Conservation (phyloP, 2,888 invertebrate genomes). For the Temnothorax rugatulus region DNA sequence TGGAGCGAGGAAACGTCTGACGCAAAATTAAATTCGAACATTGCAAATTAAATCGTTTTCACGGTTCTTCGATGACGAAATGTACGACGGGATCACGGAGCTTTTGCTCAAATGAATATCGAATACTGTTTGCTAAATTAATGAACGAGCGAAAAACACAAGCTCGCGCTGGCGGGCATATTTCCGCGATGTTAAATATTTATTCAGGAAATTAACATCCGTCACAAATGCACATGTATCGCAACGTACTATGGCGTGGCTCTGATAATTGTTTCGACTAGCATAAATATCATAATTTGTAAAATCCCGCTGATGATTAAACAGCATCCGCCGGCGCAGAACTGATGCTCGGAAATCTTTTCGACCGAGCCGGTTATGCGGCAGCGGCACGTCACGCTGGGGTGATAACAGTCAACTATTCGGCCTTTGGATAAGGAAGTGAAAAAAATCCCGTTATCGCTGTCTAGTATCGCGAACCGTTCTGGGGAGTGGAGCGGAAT, state of each 20-base stretch:
- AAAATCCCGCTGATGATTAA: constrained; percentile 41
- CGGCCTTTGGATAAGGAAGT: constrained; percentile 79
- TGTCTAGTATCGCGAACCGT: constrained; percentile 71
- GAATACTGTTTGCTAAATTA: constrained; percentile 60
- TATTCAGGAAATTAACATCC: constrained; percentile 64
- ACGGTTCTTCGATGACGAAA: constrained; percentile 10
- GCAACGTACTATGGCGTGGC: constrained; percentile 38
- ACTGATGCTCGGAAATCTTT: constrained; percentile 47
- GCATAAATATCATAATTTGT: constrained; percentile 58
- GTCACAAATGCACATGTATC: constrained; percentile 42
- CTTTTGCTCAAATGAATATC: constrained; percentile 55
- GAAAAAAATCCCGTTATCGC: constrained; percentile 79
- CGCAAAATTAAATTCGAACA: constrained; percentile 23
- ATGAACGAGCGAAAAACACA: constrained; percentile 61
- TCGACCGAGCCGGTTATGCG: constrained; percentile 41
- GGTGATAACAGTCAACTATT: constrained; percentile 80
- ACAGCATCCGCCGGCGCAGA: constrained; percentile 39
- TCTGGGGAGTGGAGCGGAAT: constrained; percentile 30
- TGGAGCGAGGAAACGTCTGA: constrained; percentile 7
- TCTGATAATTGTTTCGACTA: constrained; percentile 46
- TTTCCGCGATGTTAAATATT: constrained; percentile 60
- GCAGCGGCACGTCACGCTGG: constrained; percentile 74
- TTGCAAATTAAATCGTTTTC: constrained; percentile 18
- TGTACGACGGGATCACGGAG: constrained; percentile 4
- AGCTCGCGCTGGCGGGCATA: constrained; percentile 57